Conservation (phyloP, 1,140 invertebrate species). For the Uloborus diversus region DNA sequence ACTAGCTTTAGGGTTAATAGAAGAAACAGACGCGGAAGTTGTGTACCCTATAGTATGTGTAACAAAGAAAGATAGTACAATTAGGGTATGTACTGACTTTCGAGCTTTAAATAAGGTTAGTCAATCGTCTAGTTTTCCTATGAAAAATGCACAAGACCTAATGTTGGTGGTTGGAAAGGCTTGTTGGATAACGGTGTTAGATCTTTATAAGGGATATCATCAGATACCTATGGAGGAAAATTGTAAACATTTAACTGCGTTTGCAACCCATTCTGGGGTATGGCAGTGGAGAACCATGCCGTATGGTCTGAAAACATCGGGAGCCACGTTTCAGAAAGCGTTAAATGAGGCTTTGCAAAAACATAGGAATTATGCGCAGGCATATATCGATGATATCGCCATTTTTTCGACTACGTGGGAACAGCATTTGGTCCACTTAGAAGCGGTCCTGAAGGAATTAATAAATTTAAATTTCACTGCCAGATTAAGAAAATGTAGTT, state of each 20-base stretch:
- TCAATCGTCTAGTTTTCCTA: conserved; percentile 1
- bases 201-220: conserved; percentile 15
- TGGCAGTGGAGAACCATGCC: not conserved
- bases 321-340: not conserved
- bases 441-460: no score
- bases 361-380: no score
- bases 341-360: not conserved
- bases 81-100: conserved; percentile 11
- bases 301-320: not conserved
- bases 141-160: conserved; percentile 28
- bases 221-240: not conserved
- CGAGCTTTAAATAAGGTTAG: conserved; percentile 14
- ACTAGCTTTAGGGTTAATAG: no score
- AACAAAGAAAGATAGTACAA: not conserved
- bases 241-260: not conserved
- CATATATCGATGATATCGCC: not conserved
- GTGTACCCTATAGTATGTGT: conserved; percentile 8
- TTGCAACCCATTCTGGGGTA: conserved; percentile 4
- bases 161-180: conserved; percentile 6
- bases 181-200: not conserved
- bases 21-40: no score
- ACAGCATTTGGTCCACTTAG: not conserved
- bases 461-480: no score
- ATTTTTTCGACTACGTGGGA: not conserved
- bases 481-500: no score